These are phyloP conservation scores for Condylura cristata DNA, from an alignment of 2,113 vertebrate species.

Conservation along the genomic window DNA sequence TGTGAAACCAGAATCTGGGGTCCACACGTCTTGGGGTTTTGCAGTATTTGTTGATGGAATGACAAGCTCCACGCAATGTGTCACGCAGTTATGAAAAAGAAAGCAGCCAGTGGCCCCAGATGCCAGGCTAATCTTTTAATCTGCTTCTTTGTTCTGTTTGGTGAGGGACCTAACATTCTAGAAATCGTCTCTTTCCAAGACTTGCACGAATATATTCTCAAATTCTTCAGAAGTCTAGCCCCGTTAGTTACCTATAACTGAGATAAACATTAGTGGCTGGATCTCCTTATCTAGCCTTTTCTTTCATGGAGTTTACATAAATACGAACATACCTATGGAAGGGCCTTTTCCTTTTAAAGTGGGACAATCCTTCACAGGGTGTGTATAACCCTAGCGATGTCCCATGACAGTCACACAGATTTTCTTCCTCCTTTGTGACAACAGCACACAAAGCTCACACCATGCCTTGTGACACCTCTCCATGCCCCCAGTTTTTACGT, in stretches of 20 bases:
- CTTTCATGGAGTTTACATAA: not conserved
- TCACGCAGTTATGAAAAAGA: not conserved
- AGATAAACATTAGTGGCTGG: not conserved
- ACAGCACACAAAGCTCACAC: rapidly evolving
- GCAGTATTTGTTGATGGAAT: not conserved
- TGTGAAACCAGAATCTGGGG: not conserved
- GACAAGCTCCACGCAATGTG: not conserved
- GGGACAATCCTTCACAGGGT: not conserved
- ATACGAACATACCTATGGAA: not conserved
- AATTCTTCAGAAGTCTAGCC: not conserved
- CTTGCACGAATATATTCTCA: not conserved
- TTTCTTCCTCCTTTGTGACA: not conserved
- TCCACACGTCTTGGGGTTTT: not conserved
- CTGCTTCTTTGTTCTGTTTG: not conserved
- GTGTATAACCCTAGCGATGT: not conserved
- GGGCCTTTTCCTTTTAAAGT: not conserved
- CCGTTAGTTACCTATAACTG: not conserved
- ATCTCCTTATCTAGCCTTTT: not conserved
- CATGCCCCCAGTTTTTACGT: not conserved
- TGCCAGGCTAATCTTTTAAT: not conserved
- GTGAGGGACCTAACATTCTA: not conserved
- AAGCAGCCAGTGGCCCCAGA: not conserved
- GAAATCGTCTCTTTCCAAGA: not conserved
- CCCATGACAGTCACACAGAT: not conserved
- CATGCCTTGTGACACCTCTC: not conserved